phyloP scores from a whole-genome alignment of 1,140 invertebrate genomes.

The Drosophila guanche region DNA sequence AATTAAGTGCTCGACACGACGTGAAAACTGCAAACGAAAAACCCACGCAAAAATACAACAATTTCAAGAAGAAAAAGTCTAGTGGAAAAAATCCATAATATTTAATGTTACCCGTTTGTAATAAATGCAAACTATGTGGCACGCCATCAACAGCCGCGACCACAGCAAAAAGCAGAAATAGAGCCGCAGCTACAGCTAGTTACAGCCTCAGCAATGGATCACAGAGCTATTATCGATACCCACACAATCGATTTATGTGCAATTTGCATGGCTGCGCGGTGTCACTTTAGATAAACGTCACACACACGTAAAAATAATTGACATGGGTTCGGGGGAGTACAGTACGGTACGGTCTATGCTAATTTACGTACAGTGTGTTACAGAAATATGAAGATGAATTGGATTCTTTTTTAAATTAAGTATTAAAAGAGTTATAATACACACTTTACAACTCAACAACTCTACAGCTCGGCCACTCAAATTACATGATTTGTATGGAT shows the following conservation, averaged over 20 bases:
- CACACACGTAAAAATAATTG: slow-evolving; percentile 48
- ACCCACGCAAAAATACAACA: slow-evolving; percentile 37
- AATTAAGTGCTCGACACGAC: slow-evolving; percentile 7
- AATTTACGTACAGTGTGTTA: slow-evolving; percentile 1
- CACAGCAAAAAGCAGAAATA: slow-evolving; percentile 11
- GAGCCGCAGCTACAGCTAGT: background rate
- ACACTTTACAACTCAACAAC: too few relatives aligned
- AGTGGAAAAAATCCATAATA: slow-evolving; percentile 43
- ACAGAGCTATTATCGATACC: slow-evolving; percentile 61
- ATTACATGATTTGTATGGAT: too few relatives aligned
- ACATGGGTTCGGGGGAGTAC: slow-evolving; percentile 39
- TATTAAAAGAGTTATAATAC: too few relatives aligned
- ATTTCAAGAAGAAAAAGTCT: slow-evolving; percentile 19
- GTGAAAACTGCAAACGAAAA: slow-evolving; percentile 28
- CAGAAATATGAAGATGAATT: background rate
- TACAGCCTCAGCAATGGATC: slow-evolving; percentile 1
- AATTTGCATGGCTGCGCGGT: slow-evolving; percentile 57
- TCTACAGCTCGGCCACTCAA: too few relatives aligned
- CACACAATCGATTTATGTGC: slow-evolving; percentile 51
- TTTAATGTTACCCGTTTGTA: slow-evolving; percentile 50
- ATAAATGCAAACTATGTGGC: slow-evolving; percentile 64
- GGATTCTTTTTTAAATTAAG: too few relatives aligned
- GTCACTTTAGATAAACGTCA: slow-evolving; percentile 53
- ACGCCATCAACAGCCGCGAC: slow-evolving; percentile 24
- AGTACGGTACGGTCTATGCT: background rate